These are phyloP conservation scores for Eupithecia abbreviata DNA, from an alignment of 2,888 invertebrate genomes.

Conservation along the genomic window DNA sequence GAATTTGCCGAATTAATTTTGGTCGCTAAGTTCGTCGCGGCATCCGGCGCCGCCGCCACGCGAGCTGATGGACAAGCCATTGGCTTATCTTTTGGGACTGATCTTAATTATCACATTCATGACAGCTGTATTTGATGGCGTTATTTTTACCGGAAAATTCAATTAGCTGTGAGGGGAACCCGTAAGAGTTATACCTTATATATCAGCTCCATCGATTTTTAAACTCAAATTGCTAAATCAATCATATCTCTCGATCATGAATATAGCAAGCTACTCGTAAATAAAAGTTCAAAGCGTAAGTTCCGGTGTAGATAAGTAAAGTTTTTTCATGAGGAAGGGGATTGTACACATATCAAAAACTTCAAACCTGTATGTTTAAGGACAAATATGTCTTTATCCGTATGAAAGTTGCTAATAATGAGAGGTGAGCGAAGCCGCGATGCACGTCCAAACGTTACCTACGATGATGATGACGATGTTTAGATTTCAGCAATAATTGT, in stretches of 20 bases:
- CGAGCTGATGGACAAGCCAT: background rate
- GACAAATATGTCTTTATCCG: no score
- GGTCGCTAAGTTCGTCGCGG: background rate
- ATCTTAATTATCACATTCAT: background rate
- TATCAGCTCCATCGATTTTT: background rate
- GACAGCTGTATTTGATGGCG: background rate
- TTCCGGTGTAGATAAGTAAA: no score
- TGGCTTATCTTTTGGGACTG: background rate
- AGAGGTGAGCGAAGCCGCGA: background rate
- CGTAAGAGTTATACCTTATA: background rate
- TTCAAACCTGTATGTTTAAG: no score
- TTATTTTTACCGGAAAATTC: background rate
- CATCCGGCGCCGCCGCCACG: background rate
- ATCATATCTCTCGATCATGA: background rate
- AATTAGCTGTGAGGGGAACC: background rate
- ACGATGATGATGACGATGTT: background rate
- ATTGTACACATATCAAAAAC: no score
- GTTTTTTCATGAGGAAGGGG: no score
- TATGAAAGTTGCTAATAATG: background rate
- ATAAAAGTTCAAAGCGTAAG: no score
- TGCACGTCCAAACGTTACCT: background rate
- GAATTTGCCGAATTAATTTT: slow-evolving; percentile 7
- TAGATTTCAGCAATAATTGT: background rate
- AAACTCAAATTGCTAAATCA: background rate
- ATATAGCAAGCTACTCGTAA: no score